Base-by-base conservation (phyloP, 2,888 invertebrate species). In the Dolomedes plantarius region DNA sequence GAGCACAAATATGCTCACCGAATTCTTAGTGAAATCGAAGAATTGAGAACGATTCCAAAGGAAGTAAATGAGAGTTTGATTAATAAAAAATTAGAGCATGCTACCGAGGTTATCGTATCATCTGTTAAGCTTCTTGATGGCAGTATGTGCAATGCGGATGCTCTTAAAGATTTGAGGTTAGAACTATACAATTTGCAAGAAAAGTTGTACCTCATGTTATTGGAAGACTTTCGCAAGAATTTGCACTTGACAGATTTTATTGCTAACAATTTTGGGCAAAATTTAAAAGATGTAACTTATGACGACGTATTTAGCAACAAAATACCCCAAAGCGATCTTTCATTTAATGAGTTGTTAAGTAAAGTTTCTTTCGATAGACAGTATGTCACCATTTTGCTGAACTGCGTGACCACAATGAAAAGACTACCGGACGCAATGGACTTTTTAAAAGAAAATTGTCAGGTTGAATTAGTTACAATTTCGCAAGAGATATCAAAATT, bases 1-100 rank as follows among this genome's bases (percentile, higher is more conserved):
- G 97, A 99, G 90, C 98, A 98, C 90, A 97, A 97, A 90, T 95
- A 97, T 90, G 96, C 97, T 80, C 92, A 98, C 64, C 94, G 95
- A 89, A 94, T 98, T 92, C 92, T 98, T 64, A 96, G 97, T 89
- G 96, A 98, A 92, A 97, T 98, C 96, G 96, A 91, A 93, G 94
- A 92, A 28, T 11, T 86, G 28, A 67, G 41, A 16, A 78, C 68
- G 32, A 56, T 65, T 6, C 77, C 73, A 5, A 29, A 9, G 2
- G 11, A 62, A 6, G 72, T 73, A 2, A 85, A 77, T n/a, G 62
- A 67, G 6, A 16, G 36, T 27, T 29, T 85, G 23, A 7, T 32
- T 5, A 36, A 71, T 11, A 78, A 73, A 23, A 77, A 77, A 32
- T 67, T 76, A n/a, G 16, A 56, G 41, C 50, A 77, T 1, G 77